Base-by-base conservation (phyloP, 2,113 vertebrate species). In the Emydura subglobosa region DNA sequence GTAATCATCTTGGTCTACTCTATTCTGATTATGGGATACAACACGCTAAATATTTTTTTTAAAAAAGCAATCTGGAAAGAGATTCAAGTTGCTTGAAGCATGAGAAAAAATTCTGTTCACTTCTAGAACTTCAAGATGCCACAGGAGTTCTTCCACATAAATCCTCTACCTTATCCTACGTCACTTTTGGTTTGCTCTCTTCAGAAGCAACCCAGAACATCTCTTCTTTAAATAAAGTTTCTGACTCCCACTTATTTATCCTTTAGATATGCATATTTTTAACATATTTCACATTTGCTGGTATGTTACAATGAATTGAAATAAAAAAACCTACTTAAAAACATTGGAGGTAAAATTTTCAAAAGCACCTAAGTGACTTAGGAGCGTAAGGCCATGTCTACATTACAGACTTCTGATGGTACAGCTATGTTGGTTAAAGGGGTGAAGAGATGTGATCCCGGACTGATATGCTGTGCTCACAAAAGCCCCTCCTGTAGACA, bases 1-100 rank as follows among this genome's bases (percentile, higher is more conserved):
- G 53, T 6, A 92, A n/a, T 49, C n/a, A 78, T 91, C 88, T 85
- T 59, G 83, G 4, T 74, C 65, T 93, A 78, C 81, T 39, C 19
- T 85, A 59, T 87, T 95, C 83, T 88, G 44, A 88, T 89, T 84
- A 91, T 0, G 49, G 80, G 95, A 94, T 82, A 89, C 94, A 90
- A 84, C 90, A 87, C 42, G 54, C 47, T 86, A 24, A 68, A 90
- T 79, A 82, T 24, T 39, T 39, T 39, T 39, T 39, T 39, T n/a
- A 83, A 84, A 91, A 72, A 89, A 92, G 42, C 0, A 24, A 91
- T 79, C 34, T 79, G 85, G n/a, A 68, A 65, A 94, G 96, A 90
- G 54, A 92, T 13, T 93, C 59, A 85, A 85, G 88, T 53, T 86
- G 44, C n/a, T 12, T 54, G 79, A 92, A 88, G 44, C 0, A 4